Evolutionary conservation across 2,888 invertebrate genomes (phyloP).

Genomic region (Nysson spinosus): DNA sequence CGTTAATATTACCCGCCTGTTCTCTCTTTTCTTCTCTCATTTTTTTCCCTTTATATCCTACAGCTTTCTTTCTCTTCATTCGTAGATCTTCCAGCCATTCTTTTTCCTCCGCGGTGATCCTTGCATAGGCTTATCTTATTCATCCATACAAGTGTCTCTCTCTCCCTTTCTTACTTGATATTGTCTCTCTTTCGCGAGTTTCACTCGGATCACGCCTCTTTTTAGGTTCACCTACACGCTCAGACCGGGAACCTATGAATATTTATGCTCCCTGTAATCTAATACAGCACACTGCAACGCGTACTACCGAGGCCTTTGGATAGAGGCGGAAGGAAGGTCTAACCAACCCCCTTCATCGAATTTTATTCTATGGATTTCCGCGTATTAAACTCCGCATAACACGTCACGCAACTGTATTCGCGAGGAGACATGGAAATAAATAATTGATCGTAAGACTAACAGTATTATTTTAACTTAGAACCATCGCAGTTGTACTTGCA

Average conservation of each 20-base stretch:
- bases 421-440: not conserved
- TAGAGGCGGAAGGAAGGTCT: conserved; percentile 1
- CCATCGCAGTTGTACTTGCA: too few species aligned
- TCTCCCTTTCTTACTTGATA: conserved; percentile 20
- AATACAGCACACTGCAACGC: conserved; percentile 42
- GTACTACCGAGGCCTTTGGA: conserved; percentile 20
- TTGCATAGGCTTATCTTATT: conserved; percentile 39
- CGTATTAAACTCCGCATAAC: not conserved
- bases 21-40: conserved; percentile 43
- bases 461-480: too few species aligned
- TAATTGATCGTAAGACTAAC: too few species aligned
- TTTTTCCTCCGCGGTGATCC: conserved; percentile 30
- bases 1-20: conserved; percentile 71
- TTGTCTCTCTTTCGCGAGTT: conserved; percentile 5
- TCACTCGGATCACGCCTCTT: conserved; percentile 1
- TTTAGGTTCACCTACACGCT: conserved; percentile 15
- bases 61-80: conserved; percentile 21
- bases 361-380: conserved; percentile 4
- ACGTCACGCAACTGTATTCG: conserved; percentile 13
- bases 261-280: conserved; percentile 65
- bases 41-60: conserved; percentile 32
- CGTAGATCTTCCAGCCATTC: conserved; percentile 15
- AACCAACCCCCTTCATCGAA: conserved; percentile 33
- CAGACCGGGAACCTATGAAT: conserved; percentile 64
- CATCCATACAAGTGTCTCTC: conserved; percentile 36